Conservation (phyloP, 2,113 vertebrate genomes). For the Maccullochella peelii region DNA sequence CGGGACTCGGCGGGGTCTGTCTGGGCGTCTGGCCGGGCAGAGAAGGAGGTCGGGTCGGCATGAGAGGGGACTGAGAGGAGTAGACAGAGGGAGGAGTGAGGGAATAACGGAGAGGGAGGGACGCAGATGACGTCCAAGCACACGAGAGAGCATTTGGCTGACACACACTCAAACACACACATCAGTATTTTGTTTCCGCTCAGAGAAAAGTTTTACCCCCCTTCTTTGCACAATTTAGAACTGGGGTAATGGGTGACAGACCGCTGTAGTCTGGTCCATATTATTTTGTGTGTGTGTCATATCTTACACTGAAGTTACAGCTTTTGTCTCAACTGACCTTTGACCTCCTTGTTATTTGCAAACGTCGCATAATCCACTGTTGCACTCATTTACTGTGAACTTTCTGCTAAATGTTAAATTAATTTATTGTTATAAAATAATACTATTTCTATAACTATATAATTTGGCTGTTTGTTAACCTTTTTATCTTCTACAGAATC, state of each 20-base stretch:
- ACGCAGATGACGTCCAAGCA: conserved; percentile 74
- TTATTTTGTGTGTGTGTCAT: neutral
- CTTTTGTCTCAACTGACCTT: conserved; percentile 8
- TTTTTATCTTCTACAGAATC: neutral
- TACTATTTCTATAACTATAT: neutral
- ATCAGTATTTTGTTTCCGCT: conserved; percentile 57
- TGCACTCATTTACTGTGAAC: neutral
- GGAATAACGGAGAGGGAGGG: conserved; percentile 78
- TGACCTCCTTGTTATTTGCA: conserved; percentile 20
- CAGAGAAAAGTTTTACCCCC: conserved; percentile 2
- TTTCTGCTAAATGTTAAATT: neutral
- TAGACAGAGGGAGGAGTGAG: conserved; percentile 52
- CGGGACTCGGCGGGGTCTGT: conserved; percentile 28
- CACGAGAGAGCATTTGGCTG: conserved; percentile 59
- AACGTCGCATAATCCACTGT: neutral
- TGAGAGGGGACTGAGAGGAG: conserved; percentile 49
- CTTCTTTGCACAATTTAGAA: neutral
- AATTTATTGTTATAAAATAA: neutral
- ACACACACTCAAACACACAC: conserved; percentile 11
- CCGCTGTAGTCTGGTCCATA: neutral
- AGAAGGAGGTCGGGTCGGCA: conserved; percentile 65
- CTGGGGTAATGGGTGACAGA: neutral
- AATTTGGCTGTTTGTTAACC: neutral
- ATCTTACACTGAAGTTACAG: neutral
- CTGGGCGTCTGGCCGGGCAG: conserved; percentile 51